Evolutionary conservation across 2,888 invertebrate species (phyloP), one percentile per base, ranked within the genome.

Genomic region (Pollenia amentaria): DNA sequence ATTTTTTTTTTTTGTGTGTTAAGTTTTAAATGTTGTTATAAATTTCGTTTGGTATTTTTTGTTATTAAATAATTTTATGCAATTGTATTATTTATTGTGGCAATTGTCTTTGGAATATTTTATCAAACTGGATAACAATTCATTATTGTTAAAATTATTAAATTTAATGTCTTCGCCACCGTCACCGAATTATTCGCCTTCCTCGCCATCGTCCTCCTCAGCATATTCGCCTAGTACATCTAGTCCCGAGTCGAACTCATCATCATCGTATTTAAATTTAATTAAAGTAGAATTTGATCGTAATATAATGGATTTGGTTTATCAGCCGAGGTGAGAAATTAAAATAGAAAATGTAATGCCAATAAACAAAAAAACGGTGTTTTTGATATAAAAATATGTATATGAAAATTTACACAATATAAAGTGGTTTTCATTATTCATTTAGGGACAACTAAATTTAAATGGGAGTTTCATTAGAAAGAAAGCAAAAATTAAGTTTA

Each of bases 221-320:
- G 75, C 84, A 73, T 72, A 80, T 73, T 87, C 81, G 40, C 55
- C 87, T 29, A 70, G 70, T 12, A 69, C 75, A 16, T 85, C 85
- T 72, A 82, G 85, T 70, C 60, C 82, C 12, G 78, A 84, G 53
- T 77, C 64, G 53, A 57, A 60, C 65, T 70, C 77, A 48, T 11
- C 51, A 51, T 64, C 14, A 9, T 78, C 67, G 2, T 80, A 73
- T 77, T 67, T 81, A 65, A 79, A 85, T 77, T 53, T 73, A 89
- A 87, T 93, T 84, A 90, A 91, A 89, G 90, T 93, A 88, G 93
- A 93, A 90, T 93, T 93, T 89, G 92, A 92, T 88, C 91, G 91
- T 84, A 93, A 91, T 89, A 93, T 93, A 75, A 93, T 93, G 93
- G 93, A 92, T 89, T 89, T 92, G 78, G 88, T 92, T 88, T 91